Percentiles rank a stretch among this genome's conserved stretches.
Conservation (phyloP, 2,888 invertebrate genomes). For the Agriopis aurantiaria region DNA sequence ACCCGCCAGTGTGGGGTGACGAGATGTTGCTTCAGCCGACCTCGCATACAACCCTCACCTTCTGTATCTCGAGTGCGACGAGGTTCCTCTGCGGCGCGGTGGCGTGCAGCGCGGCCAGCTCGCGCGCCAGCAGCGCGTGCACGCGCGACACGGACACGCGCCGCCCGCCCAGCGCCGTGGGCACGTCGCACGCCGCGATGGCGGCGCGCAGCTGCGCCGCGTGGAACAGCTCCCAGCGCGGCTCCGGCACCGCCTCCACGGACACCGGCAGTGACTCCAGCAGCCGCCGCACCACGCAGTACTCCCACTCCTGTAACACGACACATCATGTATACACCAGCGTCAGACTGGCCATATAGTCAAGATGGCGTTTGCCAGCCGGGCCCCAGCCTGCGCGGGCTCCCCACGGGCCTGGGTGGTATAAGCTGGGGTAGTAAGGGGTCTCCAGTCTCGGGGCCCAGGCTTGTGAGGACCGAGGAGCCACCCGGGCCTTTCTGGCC, state of each 20-base stretch:
- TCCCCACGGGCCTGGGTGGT: too few species aligned
- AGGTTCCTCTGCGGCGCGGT: constrained; percentile 76
- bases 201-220: constrained; percentile 73
- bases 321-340: background rate
- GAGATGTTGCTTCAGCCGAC: background rate
- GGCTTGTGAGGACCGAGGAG: too few species aligned
- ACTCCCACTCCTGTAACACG: constrained; percentile 71
- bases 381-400: too few species aligned
- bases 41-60: constrained; percentile 54
- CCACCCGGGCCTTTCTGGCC: too few species aligned
- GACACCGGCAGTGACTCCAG: constrained; percentile 70
- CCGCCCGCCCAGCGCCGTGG: constrained; percentile 66
- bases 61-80: constrained; percentile 76
- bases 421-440: too few species aligned
- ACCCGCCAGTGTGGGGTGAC: background rate
- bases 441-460: too few species aligned
- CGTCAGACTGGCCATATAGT: background rate
- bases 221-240: constrained; percentile 81
- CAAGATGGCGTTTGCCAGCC: too few species aligned
- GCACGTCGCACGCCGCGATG: constrained; percentile 73
- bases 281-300: constrained; percentile 75
- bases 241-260: constrained; percentile 66
- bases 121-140: constrained; percentile 75
- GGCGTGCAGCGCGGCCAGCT: constrained; percentile 73
- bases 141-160: constrained; percentile 77